Base-by-base conservation (phyloP, 2,113 vertebrate genomes). In the Morone saxatilis region DNA sequence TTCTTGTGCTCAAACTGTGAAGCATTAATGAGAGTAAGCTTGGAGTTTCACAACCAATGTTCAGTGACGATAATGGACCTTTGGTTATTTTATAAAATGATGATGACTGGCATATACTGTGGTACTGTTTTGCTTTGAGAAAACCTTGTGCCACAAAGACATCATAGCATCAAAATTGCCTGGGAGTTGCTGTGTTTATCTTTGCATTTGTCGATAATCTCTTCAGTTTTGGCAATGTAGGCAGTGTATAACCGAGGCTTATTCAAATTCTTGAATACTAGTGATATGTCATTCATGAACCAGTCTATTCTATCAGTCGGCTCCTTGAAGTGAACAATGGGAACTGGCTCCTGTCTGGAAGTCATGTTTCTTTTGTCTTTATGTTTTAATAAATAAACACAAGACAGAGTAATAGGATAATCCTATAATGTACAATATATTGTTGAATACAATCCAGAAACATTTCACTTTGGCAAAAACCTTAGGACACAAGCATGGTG, bases 191-290 rank as follows among this genome's bases (percentile, higher is more conserved):
- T 61, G 50, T 59, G 47, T 73, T 80, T 61, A 65, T 36, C 63
- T 7, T 61, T 65, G 14, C 9, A 65, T 38, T 76, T n/a, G 38
- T 57, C 36, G 7, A 71, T 41, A 53, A 10, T 4, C 17, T 7
- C 19, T 57, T 20, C 71, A 69, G 71, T 61, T 48, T 59, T 60
- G 17, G 36, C 47, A 76, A 13, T 22, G 43, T 53, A 54, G 51
- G 61, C 14, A 41, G 36, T 17, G 51, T 38, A 61, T 78, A 56
- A 54, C 57, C 6, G 4, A 78, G 43, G 47, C 78, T 73, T 83
- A 71, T 78, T 88, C 22, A 65, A 25, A 83, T 79, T 47, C 11
- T 50, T 47, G 31, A 31, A 31, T 31, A 31, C 31, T 31, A 31
- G 31, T 31, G 31, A 31, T 31, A 4, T 31, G 31, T 31, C 31